phyloP scores from a whole-genome alignment of 1,140 invertebrate genomes.

The Anthonomus grandis region DNA sequence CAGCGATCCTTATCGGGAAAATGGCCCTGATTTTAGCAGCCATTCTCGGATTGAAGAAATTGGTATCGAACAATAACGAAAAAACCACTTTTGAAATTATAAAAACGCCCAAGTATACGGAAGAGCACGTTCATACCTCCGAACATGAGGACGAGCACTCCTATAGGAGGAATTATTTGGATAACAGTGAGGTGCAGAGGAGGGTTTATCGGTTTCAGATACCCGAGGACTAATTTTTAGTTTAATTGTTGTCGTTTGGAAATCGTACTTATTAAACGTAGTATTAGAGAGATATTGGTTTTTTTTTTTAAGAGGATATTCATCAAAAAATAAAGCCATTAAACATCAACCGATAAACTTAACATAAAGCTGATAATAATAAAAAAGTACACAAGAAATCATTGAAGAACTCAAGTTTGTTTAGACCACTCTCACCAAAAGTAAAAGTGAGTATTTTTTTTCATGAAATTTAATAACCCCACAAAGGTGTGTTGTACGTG shows the following conservation, averaged over 20 bases:
- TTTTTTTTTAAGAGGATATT: too few species aligned
- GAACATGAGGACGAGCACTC: constrained; percentile 65
- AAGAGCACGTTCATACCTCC: constrained; percentile 71
- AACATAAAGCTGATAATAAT: too few species aligned
- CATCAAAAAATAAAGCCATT: too few species aligned
- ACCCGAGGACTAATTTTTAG: constrained; percentile 10
- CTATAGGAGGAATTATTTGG: constrained; percentile 38
- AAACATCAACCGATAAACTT: too few species aligned
- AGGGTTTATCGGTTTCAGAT: constrained; percentile 17
- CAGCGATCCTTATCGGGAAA: constrained; percentile 70
- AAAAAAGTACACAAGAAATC: too few species aligned
- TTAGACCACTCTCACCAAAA: too few species aligned
- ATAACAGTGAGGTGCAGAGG: constrained; percentile 11
- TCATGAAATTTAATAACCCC: too few species aligned
- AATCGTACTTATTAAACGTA: not conserved
- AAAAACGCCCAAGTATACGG: constrained; percentile 76
- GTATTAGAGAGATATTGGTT: not conserved
- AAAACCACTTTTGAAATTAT: constrained; percentile 82
- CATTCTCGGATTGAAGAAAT: constrained; percentile 73
- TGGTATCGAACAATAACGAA: constrained; percentile 62
- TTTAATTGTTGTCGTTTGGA: not conserved
- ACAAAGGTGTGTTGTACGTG: too few species aligned
- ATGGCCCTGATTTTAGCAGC: constrained; percentile 71
- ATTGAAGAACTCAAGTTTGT: too few species aligned
- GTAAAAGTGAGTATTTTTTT: too few species aligned